Evolutionary conservation across 1,140 invertebrate genomes (phyloP).

Genomic region (Stegodyphus mimosarum): DNA sequence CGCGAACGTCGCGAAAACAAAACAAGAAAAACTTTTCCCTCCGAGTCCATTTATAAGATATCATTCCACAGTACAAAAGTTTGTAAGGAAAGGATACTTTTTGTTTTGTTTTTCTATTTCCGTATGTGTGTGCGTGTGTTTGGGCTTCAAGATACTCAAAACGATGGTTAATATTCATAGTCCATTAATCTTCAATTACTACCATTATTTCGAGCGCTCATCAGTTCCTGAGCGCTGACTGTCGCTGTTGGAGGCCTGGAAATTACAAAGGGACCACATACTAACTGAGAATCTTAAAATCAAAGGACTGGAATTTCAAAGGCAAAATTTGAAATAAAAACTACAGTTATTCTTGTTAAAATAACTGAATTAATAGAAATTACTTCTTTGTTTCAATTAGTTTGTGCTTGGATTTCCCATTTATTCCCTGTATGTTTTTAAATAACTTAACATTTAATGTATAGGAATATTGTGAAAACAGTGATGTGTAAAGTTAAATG

Average conservation of each 20-base stretch:
- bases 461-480: too few species aligned
- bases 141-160: background rate
- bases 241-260: background rate
- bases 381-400: too few species aligned
- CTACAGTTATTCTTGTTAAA: too few species aligned
- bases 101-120: background rate
- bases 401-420: too few species aligned
- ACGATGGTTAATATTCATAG: constrained; percentile 16
- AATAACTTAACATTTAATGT: too few species aligned
- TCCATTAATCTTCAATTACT: constrained; percentile 37
- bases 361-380: too few species aligned
- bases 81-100: background rate
- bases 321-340: too few species aligned
- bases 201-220: constrained; percentile 4
- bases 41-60: too few species aligned
- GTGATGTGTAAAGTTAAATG: too few species aligned
- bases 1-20: background rate
- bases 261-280: background rate
- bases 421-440: too few species aligned
- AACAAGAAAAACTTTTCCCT: background rate
- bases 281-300: too few species aligned
- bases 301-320: too few species aligned
- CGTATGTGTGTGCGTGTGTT: background rate
- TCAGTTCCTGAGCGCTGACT: background rate
- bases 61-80: background rate